Conservation (phyloP, 2,113 vertebrate genomes). For the Aplodontia rufa region DNA sequence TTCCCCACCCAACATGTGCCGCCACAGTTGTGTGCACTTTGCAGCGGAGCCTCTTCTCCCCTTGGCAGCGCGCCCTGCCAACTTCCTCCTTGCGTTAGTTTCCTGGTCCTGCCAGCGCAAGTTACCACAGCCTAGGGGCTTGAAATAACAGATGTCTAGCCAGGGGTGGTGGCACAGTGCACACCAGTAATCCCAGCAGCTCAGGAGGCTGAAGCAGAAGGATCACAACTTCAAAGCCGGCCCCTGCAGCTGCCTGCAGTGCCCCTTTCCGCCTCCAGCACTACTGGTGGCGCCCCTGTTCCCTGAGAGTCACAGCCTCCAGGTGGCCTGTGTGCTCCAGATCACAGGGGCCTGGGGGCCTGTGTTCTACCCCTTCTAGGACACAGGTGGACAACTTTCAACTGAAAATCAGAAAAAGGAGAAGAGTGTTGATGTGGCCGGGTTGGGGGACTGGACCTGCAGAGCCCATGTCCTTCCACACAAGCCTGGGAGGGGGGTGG, state of each 20-base stretch:
- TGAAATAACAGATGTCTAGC: not conserved
- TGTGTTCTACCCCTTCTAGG: not conserved
- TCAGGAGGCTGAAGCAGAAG: too few relatives aligned
- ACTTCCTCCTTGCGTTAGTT: not conserved
- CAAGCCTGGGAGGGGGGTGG: not conserved
- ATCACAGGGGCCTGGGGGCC: not conserved
- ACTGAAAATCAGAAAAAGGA: not conserved
- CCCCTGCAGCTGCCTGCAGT: too few relatives aligned
- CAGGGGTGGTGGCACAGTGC: too few relatives aligned
- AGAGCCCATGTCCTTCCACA: not conserved
- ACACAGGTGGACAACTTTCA: not conserved
- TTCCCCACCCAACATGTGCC: not conserved
- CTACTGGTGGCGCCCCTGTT: not conserved
- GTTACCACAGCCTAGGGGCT: not conserved
- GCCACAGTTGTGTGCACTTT: not conserved
- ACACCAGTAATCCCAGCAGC: too few relatives aligned
- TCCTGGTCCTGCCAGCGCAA: not conserved
- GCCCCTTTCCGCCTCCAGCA: not conserved
- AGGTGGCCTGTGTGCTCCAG: rapidly evolving
- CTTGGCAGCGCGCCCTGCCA: not conserved
- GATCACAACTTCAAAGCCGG: too few relatives aligned
- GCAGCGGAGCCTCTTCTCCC: not conserved
- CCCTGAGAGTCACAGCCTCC: not conserved
- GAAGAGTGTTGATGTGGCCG: not conserved
- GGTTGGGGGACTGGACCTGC: rapidly evolving